A percentile compares a stretch with the other conserved stretches of the same genome.
Evolutionary conservation across 2,113 vertebrate species (phyloP).

Genomic region (Patagioenas fasciata): DNA sequence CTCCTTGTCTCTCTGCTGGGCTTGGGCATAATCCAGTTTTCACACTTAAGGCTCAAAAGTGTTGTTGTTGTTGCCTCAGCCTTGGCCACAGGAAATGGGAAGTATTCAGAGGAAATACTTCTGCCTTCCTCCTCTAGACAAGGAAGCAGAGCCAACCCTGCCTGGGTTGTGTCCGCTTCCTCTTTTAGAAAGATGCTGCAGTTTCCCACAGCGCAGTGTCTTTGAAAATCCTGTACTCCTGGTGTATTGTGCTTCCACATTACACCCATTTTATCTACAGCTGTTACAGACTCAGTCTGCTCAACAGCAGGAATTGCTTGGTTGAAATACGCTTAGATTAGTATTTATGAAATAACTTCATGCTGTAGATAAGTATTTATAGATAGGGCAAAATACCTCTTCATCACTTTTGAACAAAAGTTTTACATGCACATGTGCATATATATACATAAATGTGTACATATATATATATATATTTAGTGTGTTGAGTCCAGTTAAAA

Average conservation of each 20-base stretch:
- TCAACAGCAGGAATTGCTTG: neutral
- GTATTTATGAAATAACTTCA: neutral
- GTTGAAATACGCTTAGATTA: neutral
- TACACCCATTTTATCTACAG: neutral
- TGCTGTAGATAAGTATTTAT: neutral
- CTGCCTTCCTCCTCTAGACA: neutral
- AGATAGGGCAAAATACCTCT: neutral
- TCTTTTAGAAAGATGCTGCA: neutral
- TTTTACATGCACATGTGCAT: fast-evolving
- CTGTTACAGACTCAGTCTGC: neutral
- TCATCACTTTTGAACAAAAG: neutral
- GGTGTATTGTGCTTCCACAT: neutral
- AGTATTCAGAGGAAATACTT: neutral
- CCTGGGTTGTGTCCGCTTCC: neutral
- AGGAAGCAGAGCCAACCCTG: neutral
- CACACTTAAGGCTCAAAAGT: neutral
- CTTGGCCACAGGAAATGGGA: neutral
- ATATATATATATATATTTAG: neutral
- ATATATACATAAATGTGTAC: too few relatives aligned
- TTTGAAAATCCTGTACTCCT: neutral
- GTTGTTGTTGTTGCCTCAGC: neutral
- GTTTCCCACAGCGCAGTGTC: neutral
- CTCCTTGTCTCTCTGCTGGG: neutral
- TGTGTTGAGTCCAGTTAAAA: neutral
- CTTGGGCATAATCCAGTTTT: neutral